These are phyloP conservation scores for Diceros bicornis DNA, from an alignment of 2,797 vertebrate species.

Conservation along the genomic window DNA sequence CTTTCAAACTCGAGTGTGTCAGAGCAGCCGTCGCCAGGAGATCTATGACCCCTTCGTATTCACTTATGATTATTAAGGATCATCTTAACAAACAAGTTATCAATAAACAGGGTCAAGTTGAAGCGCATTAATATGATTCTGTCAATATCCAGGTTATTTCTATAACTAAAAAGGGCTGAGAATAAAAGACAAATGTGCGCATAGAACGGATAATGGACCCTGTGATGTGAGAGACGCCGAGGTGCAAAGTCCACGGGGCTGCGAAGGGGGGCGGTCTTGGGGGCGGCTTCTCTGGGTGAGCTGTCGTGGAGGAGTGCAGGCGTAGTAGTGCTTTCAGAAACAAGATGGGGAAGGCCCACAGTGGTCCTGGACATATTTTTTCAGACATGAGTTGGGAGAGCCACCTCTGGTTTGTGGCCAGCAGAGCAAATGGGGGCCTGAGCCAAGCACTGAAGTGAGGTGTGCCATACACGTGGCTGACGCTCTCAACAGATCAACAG, in stretches of 20 bases:
- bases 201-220: background rate
- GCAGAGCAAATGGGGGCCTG: rapidly evolving
- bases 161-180: slow-evolving; percentile 90
- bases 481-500: rapidly evolving
- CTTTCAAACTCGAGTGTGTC: slow-evolving; percentile 85
- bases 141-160: slow-evolving; percentile 93
- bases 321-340: background rate
- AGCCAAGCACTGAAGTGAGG: too few relatives aligned
- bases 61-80: slow-evolving; percentile 96
- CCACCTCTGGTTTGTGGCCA: rapidly evolving
- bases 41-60: slow-evolving; percentile 89
- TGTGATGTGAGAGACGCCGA: background rate
- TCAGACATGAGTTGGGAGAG: rapidly evolving
- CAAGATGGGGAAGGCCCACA: rapidly evolving
- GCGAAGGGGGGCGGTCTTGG: rapidly evolving
- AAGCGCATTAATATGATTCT: slow-evolving; percentile 92
- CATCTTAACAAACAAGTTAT: slow-evolving; percentile 93
- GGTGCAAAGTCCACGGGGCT: background rate
- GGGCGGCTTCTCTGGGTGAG: background rate
- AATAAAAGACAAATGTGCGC: slow-evolving; percentile 85
- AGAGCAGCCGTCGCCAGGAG: slow-evolving; percentile 84
- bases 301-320: rapidly evolving
- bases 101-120: slow-evolving; percentile 91
- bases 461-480: rapidly evolving
- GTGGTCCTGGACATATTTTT: rapidly evolving